Evolutionary conservation across 1,140 invertebrate genomes (phyloP).

Genomic region (Atta cephalotes): DNA sequence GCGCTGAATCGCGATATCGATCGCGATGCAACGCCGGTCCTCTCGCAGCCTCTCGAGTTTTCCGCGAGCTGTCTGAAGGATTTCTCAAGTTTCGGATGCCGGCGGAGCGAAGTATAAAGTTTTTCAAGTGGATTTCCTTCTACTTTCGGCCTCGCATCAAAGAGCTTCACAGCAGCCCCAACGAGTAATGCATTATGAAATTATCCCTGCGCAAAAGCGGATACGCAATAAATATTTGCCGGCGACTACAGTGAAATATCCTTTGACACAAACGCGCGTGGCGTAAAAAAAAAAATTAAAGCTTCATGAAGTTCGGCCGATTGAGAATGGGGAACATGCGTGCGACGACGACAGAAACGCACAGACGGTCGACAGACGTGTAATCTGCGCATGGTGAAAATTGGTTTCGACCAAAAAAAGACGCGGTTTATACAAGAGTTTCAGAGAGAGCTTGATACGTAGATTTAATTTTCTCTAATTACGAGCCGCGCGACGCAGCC

Average conservation of each 20-base stretch:
- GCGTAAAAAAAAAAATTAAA: conserved; percentile 62
- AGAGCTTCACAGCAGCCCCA: conserved; percentile 42
- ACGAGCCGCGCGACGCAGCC: conserved; percentile 39
- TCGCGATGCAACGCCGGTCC: conserved; percentile 60
- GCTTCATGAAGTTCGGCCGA: conserved; percentile 46
- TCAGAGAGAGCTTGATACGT: conserved; percentile 32
- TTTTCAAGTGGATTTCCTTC: conserved; percentile 64
- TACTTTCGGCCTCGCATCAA: conserved; percentile 63
- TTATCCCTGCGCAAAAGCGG: conserved; percentile 58
- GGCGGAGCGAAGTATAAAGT: conserved; percentile 55
- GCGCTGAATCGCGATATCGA: conserved; percentile 59
- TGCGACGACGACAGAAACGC: neutral
- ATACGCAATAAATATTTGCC: conserved; percentile 60
- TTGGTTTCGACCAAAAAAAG: neutral
- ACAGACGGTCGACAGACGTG: neutral
- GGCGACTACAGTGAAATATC: conserved; percentile 51
- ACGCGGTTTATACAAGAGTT: conserved; percentile 21
- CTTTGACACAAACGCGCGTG: conserved; percentile 18
- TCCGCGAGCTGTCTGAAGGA: conserved; percentile 58
- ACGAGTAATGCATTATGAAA: conserved; percentile 60
- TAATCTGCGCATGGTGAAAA: conserved; percentile 36
- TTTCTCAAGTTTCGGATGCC: conserved; percentile 59
- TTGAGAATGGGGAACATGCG: neutral
- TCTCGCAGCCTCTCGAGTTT: conserved; percentile 49
- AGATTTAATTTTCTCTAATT: conserved; percentile 64